phyloP scores from a whole-genome alignment of 1,140 invertebrate species.

The Tetramorium alpestre region DNA sequence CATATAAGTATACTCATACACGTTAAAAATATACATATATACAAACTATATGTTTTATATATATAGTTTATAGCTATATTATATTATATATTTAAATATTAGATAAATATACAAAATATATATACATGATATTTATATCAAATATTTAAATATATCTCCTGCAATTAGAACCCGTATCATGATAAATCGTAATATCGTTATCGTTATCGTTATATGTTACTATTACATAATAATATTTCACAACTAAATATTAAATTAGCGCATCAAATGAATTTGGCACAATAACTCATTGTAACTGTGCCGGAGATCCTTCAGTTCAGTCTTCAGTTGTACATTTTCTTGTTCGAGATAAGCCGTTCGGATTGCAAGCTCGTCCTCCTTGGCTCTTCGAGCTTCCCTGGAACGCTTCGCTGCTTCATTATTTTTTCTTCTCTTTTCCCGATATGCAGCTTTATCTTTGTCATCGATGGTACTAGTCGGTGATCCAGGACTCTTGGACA shows the following conservation, averaged over 20 bases:
- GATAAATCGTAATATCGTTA: background rate
- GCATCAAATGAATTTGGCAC: too few species aligned
- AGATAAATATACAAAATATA: background rate
- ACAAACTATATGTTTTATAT: background rate
- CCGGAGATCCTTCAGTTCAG: too few species aligned
- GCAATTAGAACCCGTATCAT: background rate
- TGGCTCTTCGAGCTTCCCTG: conserved; percentile 94
- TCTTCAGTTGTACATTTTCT: conserved; percentile 86
- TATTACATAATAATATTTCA: background rate
- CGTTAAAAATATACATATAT: background rate
- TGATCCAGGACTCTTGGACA: conserved; percentile 73
- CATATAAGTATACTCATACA: background rate
- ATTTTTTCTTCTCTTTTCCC: conserved; percentile 95
- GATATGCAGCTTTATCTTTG: conserved; percentile 93
- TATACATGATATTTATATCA: background rate
- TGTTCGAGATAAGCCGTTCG: conserved; percentile 94
- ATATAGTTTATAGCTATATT: conserved; percentile 4
- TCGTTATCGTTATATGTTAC: background rate
- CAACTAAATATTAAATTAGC: background rate
- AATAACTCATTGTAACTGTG: too few species aligned
- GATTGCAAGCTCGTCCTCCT: conserved; percentile 97
- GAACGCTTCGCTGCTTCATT: conserved; percentile 98
- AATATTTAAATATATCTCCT: background rate
- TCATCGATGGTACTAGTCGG: conserved; percentile 81
- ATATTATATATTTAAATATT: background rate